Base-by-base conservation (phyloP, 2,797 vertebrate genomes). In the Macropus fuliginosus region DNA sequence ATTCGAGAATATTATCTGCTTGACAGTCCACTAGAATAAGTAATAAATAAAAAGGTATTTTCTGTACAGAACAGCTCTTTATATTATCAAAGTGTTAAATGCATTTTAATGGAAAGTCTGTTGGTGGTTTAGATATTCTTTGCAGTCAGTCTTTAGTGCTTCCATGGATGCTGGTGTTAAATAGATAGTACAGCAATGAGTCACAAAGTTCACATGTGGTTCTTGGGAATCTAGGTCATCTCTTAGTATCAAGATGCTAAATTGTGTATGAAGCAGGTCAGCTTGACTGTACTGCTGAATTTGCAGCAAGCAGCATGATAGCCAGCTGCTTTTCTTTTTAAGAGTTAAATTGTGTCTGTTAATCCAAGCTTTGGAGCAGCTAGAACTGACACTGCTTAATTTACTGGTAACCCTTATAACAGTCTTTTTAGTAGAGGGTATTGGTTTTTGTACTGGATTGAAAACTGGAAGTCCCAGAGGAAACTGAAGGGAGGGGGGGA, bases 401-500 rank as follows among this genome's bases (percentile, higher is more conserved):
- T 98, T 98, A 97, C 96, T 92, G 94, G 91, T 98, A 97, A 95
- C 28, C 90, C 97, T 97, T 96, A 93, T 94, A 96, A 92, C 54
- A 97, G 93, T 93, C 96, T 96, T 95, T 50, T 95, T 91, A 98
- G 96, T 62, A 95, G 94, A 97, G 97, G 93, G 46, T 97, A 98
- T 97, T 97, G 97, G 95, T 98, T 97, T 98, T 98, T 97, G 95
- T 56, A 56, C 50, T 92, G 91, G 92, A 74, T 94, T 97, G 95
- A 95, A 98, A 97, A 97, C 97, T 96, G 97, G 93, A 95, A 97
- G 55, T 96, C 98, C 97, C 96, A 74, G 29, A 98, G 96, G 96
- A 98, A 97, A 97, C 90, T 81, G 93, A 97, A 96, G 28, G 28
- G 90, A 40, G 21, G 40, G 9, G 57, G 56, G 24, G 97, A 96